Evolutionary conservation across 2,797 vertebrate species (phyloP), one percentile per base, ranked within the genome.

Genomic region (Schizothorax lantsangensis): DNA sequence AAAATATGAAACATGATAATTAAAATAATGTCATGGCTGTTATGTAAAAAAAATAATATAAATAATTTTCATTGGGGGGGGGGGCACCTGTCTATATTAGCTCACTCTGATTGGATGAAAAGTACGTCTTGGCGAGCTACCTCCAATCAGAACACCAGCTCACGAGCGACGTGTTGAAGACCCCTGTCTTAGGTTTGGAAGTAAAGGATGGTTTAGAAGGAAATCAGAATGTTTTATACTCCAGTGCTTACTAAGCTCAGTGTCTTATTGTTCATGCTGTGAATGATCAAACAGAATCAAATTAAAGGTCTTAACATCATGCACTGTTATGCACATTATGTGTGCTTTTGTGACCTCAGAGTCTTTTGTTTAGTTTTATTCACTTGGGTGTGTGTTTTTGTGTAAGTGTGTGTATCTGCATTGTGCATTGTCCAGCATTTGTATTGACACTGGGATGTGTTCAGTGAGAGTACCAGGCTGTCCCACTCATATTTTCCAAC

Each of bases 391-490:
- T 81, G 79, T 59, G 15, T 45, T 66, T 73, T 59, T 57, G n/a
- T 54, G 23, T 33, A 75, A 49, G 38, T 68, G 57, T 79, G 84
- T 82, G 23, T 74, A 59, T 69, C 72, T 84, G 43, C 71, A 83
- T 88, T 87, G 89, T 88, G 79, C 59, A 77, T 90, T 89, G 78
- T 86, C 19, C 8, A 17, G 17, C 17, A 17, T 21, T 80, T 69
- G 71, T 84, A 71, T 49, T 62, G 62, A 33, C 64, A 54, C 59
- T 74, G 57, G 54, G 88, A 69, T n/a, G 68, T 23, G 54, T 69
- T 21, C 73, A 62, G 21, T 19, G 81, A 84, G 54, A 77, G 87
- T 88, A 84, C 83, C 89, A 90, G 87, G 26, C 87, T 73, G 75
- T 66, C 7, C 69, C 69, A 59, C 71, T 77, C 85, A 52, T 33